Base-by-base conservation (phyloP, 2,113 vertebrate genomes). In the Laticauda laticaudata region DNA sequence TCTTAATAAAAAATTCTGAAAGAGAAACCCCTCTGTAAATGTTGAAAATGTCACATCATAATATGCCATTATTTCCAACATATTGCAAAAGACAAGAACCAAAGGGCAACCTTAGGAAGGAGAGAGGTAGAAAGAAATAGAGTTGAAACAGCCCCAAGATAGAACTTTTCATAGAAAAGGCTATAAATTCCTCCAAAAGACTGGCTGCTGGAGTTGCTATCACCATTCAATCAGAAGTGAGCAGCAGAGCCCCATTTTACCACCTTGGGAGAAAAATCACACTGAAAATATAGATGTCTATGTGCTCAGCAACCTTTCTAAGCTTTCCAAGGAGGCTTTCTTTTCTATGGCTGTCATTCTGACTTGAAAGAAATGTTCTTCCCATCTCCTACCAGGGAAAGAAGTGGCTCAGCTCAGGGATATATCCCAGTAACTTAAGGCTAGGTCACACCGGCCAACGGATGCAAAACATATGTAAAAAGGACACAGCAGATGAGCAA, bases 291-390 rank as follows among this genome's bases (percentile, higher is more conserved):
- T 5, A 43, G 5, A n/a, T 26, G 21, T 6, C 61, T 90, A 56
- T 90, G 86, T n/a, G 59, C 45, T 5, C 4, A 2, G 18, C 20
- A 39, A 53, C 21, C n/a, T 92, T 94, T 90, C 75, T 81, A 64
- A 11, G 51, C 45, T 87, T 92, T 51, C 56, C n/a, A 34, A 64
- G 45, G 87, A 90, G 18, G 39, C 1, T 24, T 57, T 20, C 34
- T 54, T 64, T 14, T 26, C 11, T 34, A 51, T 0, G 0, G 4
- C 10, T 29, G 0, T 0, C 34, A 20, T 51, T 64, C 55, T 53
- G 55, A 11, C 15, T 11, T 43, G 26, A 56, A 90, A 61, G 54
- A 54, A 93, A 10, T 34, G 21, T 39, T 90, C 59, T 57, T 23
- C 59, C n/a, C 34, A 21, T 59, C 12, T 90, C 48, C 45, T 43